Conservation (phyloP, 1,140 invertebrate species). For the Stegodyphus mimosarum region DNA sequence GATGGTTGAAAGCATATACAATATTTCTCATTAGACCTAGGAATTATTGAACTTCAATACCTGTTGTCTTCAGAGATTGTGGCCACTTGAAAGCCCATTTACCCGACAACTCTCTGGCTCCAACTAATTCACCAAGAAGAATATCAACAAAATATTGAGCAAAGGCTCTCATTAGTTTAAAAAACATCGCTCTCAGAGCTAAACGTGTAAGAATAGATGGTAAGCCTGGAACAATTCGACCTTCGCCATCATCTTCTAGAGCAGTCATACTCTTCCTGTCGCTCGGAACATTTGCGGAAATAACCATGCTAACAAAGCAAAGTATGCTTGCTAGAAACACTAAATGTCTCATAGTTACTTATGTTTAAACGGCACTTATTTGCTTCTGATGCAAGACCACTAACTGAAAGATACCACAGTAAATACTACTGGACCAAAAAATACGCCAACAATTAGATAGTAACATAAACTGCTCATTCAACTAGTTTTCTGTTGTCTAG, state of each 20-base stretch:
- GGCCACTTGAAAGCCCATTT: neutral
- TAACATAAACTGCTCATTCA: too few relatives aligned
- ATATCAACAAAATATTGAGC: constrained; percentile 20
- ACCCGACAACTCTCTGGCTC: neutral
- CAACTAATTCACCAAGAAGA: constrained; percentile 7
- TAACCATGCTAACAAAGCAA: neutral
- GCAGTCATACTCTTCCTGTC: too few relatives aligned
- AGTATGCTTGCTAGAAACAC: neutral
- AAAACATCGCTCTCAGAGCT: neutral
- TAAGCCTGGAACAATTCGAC: neutral
- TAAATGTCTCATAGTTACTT: neutral
- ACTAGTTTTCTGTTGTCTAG: too few relatives aligned
- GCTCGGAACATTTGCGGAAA: too few relatives aligned
- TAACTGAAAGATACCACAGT: too few relatives aligned
- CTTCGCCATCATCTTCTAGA: neutral
- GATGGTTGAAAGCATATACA: too few relatives aligned
- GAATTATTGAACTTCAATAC: neutral
- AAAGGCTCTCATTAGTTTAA: neutral
- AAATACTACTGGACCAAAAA: too few relatives aligned
- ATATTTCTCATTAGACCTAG: too few relatives aligned
- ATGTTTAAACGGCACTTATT: too few relatives aligned
- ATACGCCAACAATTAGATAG: too few relatives aligned
- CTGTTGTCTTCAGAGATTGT: neutral
- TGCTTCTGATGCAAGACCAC: too few relatives aligned
- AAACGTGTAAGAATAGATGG: neutral